These are phyloP conservation scores for Sus cebifrons DNA, from an alignment of 2,797 vertebrate species.

Conservation along the genomic window DNA sequence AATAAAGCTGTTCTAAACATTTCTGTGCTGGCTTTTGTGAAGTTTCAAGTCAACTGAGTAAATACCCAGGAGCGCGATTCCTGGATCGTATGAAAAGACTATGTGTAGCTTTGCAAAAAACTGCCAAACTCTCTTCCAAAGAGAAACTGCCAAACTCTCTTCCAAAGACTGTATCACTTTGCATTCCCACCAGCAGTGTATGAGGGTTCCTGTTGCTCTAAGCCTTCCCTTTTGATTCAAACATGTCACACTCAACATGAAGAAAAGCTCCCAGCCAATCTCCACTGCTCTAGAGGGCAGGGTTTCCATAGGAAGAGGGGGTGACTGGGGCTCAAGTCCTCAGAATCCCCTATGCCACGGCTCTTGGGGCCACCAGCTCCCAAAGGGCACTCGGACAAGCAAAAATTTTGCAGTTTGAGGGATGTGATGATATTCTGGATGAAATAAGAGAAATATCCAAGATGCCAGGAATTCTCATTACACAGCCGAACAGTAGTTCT, in stretches of 20 bases:
- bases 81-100: not conserved
- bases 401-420: not conserved
- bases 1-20: constrained; percentile 45
- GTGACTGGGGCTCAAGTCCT: not conserved
- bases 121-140: constrained; percentile 5
- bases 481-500: not conserved
- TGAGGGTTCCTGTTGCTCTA: not conserved
- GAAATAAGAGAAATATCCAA: not conserved
- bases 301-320: not conserved
- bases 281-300: not conserved
- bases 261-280: not conserved
- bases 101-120: constrained; percentile 58
- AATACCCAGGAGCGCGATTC: constrained; percentile 40
- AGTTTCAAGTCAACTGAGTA: constrained; percentile 50
- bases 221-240: constrained; percentile 48
- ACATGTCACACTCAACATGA: not conserved
- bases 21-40: not conserved
- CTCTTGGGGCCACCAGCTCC: not conserved
- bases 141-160: not conserved
- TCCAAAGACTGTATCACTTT: constrained; percentile 1
- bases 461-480: not conserved
- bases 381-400: not conserved
- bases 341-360: not conserved
- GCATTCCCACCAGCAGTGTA: constrained; percentile 4
- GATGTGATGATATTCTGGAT: not conserved